Percentiles rank a stretch among this genome's conserved stretches.
Conservation (phyloP, 2,888 invertebrate genomes). For the Meta bourneti region DNA sequence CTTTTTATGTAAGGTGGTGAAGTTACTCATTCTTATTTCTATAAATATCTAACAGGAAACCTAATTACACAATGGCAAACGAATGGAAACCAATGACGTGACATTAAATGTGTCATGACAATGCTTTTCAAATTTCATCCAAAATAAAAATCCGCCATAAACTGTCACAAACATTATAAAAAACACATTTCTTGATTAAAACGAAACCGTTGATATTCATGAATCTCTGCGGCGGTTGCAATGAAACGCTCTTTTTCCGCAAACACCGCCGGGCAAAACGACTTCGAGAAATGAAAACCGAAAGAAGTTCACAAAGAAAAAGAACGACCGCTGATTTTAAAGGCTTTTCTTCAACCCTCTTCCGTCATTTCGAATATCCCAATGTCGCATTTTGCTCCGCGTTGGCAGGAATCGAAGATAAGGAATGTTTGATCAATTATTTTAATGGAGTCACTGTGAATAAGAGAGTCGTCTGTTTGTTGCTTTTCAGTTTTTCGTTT, state of each 20-base stretch:
- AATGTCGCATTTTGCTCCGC: conserved; percentile 19
- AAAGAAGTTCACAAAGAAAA: background rate
- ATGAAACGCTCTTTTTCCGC: background rate
- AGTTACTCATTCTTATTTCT: no score
- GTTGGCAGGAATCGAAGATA: conserved; percentile 37
- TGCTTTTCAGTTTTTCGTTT: background rate
- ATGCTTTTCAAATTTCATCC: background rate
- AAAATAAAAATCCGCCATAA: background rate
- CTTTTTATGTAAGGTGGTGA: no score
- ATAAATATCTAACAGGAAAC: no score
- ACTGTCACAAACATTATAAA: conserved; percentile 21
- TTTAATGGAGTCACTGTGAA: conserved; percentile 35
- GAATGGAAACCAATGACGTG: no score
- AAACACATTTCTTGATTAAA: conserved; percentile 24
- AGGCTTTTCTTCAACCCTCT: background rate
- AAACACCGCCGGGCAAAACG: background rate
- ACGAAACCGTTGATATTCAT: conserved; percentile 13
- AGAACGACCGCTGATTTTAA: conserved; percentile 1
- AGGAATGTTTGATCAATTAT: conserved; percentile 58
- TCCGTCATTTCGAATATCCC: background rate
- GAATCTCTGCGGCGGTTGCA: background rate
- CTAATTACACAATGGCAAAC: no score
- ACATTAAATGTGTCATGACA: no score
- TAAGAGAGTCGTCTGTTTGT: background rate
- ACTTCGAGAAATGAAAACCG: background rate